phyloP scores from a whole-genome alignment of 2,113 vertebrate genomes.

The Corvus hawaiiensis region DNA sequence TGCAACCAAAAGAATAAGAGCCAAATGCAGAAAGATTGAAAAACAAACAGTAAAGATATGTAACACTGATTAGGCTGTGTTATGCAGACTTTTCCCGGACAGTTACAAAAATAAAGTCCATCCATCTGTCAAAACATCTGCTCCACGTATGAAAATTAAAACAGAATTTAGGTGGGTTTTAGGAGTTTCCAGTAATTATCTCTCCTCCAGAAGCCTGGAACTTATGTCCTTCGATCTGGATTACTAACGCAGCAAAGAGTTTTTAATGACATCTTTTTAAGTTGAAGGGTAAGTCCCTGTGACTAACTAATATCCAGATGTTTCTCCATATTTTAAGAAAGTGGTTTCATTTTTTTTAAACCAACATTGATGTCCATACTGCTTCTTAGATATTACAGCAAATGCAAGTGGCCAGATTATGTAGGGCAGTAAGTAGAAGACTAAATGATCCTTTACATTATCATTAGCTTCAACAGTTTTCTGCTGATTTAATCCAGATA shows the following conservation, averaged over 20 bases:
- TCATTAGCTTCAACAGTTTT: slow-evolving; percentile 54
- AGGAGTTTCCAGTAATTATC: slow-evolving; percentile 69
- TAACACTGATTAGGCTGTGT: slow-evolving; percentile 70
- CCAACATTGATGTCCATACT: not conserved
- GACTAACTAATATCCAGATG: not conserved
- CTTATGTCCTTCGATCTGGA: slow-evolving; percentile 35
- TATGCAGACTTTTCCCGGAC: slow-evolving; percentile 72
- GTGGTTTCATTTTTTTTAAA: not conserved
- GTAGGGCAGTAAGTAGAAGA: not conserved
- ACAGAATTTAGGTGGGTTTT: slow-evolving; percentile 68
- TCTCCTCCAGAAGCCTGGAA: slow-evolving; percentile 56
- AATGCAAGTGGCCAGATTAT: slow-evolving; percentile 4
- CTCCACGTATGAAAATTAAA: slow-evolving; percentile 68
- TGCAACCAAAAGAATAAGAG: slow-evolving; percentile 49
- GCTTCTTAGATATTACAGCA: not conserved
- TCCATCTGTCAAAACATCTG: slow-evolving; percentile 86
- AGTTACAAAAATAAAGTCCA: slow-evolving; percentile 82
- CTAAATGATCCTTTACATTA: not conserved
- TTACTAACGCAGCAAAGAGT: slow-evolving; percentile 25
- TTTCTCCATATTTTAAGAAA: not conserved
- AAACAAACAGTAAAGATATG: slow-evolving; percentile 69
- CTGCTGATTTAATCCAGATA: slow-evolving; percentile 31
- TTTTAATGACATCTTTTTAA: slow-evolving; percentile 35
- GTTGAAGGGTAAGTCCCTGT: not conserved
- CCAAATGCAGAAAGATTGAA: slow-evolving; percentile 59